Evolutionary conservation across 2,113 vertebrate species (phyloP), one percentile per base, ranked within the genome.

Genomic region (Ophiodon elongatus): DNA sequence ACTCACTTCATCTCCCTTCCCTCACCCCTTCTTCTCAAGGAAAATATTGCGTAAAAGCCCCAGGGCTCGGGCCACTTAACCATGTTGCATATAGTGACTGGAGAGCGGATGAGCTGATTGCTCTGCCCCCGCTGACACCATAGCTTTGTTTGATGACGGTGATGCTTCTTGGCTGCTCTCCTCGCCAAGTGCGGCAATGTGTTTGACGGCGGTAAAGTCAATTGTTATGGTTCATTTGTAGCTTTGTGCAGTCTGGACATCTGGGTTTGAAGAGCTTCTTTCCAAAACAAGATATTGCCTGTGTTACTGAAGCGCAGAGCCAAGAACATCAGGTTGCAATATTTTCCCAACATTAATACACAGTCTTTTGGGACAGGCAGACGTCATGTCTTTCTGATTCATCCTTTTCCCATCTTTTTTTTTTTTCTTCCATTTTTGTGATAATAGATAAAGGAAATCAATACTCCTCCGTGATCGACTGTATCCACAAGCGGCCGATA

Each of bases 141-240:
- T 68, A 29, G 76, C 75, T 81, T 25, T 43, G 64, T 37, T 15
- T 72, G 74, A 80, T 63, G 79, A 75, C 35, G 56, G 68, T 66
- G 79, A 90, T 80, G 74, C 62, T 74, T 81, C 62, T 37, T 68
- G 85, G 84, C 88, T 83, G 63, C 80, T 80, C 78, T 71, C 57
- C 78, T 75, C 14, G 1, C 57, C 57, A 56, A 1, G 56, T 25
- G 68, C 37, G 2, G 64, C 39, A 41, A 54, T 72, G 47, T 77
- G 75, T 82, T 79, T 60, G 70, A 79, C n/a, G 47, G 79, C 70
- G 29, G 76, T 67, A 74, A 76, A 83, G 89, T 83, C 84, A 88
- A 87, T 83, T 90, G 85, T 90, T 85, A 77, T 83, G 84, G 73
- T 89, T 82, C 41, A 60, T 89, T 88, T 87, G 66, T 66, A 83